Percentiles rank a stretch among this genome's conserved stretches.
Conservation (phyloP, 2,797 vertebrate species). For the Hypotaenidia okinawae region DNA sequence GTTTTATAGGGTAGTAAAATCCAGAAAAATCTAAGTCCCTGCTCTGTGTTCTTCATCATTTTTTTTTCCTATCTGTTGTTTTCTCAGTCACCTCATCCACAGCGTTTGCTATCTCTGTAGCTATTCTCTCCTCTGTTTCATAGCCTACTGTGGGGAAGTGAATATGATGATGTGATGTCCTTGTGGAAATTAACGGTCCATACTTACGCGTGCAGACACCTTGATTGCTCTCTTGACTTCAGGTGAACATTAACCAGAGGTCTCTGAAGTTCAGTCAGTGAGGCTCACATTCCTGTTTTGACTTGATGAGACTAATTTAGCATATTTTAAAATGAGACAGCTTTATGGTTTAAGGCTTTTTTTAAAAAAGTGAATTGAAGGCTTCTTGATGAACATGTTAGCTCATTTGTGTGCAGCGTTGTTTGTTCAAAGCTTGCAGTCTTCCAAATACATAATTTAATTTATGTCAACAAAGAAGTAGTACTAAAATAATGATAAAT, state of each 20-base stretch:
- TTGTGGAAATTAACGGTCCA: no score
- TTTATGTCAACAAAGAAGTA: neutral
- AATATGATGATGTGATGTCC: no score
- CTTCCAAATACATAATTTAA: neutral
- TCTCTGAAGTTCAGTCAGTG: neutral
- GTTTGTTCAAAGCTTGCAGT: neutral
- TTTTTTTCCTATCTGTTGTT: neutral
- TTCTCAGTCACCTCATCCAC: neutral
- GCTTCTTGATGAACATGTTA: neutral
- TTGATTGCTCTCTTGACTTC: no score
- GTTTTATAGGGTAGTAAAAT: neutral
- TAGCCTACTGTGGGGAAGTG: neutral
- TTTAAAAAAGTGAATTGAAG: neutral
- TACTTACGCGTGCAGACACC: no score
- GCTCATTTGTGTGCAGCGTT: neutral
- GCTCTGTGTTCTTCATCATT: neutral
- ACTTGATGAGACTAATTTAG: neutral
- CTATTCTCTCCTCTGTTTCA: neutral
- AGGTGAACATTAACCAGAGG: neutral
- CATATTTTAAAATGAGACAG: neutral
- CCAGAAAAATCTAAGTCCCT: neutral
- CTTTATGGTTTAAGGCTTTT: neutral
- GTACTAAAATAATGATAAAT: neutral
- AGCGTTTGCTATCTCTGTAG: neutral
- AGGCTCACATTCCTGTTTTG: neutral